These are phyloP conservation scores for Nomada goodeniana DNA, from an alignment of 2,888 invertebrate genomes.

Conservation along the genomic window DNA sequence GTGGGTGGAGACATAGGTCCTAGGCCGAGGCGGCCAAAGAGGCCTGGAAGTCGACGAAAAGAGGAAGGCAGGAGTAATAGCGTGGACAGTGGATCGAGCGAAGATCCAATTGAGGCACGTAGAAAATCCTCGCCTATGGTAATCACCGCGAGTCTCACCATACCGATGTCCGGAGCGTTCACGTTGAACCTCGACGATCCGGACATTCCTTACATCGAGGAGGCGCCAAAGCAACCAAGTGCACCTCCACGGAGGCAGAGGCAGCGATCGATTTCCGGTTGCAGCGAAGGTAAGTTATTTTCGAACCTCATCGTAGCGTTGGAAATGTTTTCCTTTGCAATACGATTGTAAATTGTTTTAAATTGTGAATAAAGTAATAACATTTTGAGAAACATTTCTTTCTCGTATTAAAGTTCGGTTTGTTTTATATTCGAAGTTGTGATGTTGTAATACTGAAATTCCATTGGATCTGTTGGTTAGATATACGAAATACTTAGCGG, in stretches of 20 bases:
- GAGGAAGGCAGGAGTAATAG: constrained; percentile 85
- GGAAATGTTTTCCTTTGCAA: background rate
- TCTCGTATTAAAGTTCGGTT: too few relatives aligned
- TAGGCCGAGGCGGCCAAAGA: constrained; percentile 83
- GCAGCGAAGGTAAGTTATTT: constrained; percentile 78
- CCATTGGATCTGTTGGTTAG: too few relatives aligned
- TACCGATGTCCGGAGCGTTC: constrained; percentile 87
- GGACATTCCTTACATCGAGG: constrained; percentile 90
- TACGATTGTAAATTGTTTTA: too few relatives aligned
- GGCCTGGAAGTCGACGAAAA: constrained; percentile 83
- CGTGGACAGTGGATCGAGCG: constrained; percentile 84
- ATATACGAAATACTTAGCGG: too few relatives aligned
- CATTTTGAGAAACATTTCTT: too few relatives aligned
- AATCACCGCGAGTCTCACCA: constrained; percentile 92
- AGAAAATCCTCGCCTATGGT: constrained; percentile 87
- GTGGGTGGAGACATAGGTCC: constrained; percentile 87
- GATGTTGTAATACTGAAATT: too few relatives aligned
- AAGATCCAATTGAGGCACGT: constrained; percentile 84
- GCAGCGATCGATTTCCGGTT: constrained; percentile 80
- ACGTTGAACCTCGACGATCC: constrained; percentile 87
- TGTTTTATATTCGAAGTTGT: too few relatives aligned
- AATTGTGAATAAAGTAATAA: too few relatives aligned
- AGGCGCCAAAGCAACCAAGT: constrained; percentile 83
- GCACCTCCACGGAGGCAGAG: constrained; percentile 85
- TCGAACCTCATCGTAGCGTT: background rate